A percentile compares a stretch with the other conserved stretches of the same genome.
Evolutionary conservation across 2,888 invertebrate species (phyloP).

Genomic region (Pyrgus malvae): DNA sequence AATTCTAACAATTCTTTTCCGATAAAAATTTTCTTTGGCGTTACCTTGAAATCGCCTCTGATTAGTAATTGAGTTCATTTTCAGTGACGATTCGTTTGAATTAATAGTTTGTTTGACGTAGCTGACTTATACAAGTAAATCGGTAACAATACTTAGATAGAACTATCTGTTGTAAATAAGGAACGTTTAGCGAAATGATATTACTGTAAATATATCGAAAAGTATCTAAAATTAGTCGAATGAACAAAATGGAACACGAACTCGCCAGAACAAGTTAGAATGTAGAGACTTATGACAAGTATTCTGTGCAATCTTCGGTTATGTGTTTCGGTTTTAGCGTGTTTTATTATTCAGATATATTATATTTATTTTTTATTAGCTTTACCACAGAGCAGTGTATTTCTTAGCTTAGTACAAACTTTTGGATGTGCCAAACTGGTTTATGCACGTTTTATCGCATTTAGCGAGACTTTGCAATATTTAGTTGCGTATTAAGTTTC

Average conservation of each 20-base stretch:
- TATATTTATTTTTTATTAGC: constrained; percentile 71
- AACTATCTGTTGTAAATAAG: constrained; percentile 73
- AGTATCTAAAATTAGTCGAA: constrained; percentile 60
- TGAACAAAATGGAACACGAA: constrained; percentile 77
- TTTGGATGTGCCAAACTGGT: constrained; percentile 77
- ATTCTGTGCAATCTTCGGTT: constrained; percentile 71
- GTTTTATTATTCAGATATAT: constrained; percentile 49
- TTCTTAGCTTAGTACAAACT: constrained; percentile 75
- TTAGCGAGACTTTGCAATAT: constrained; percentile 62
- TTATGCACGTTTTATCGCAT: constrained; percentile 69
- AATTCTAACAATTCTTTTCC: constrained; percentile 27
- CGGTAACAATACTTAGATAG: constrained; percentile 62
- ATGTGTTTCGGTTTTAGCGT: constrained; percentile 56
- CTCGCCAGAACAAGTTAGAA: constrained; percentile 77
- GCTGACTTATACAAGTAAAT: constrained; percentile 47
- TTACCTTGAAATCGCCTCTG: constrained; percentile 68
- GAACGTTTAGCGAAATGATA: constrained; percentile 61
- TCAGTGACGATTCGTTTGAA: constrained; percentile 31
- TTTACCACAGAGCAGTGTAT: constrained; percentile 66
- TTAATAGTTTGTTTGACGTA: constrained; percentile 42
- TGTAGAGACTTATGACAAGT: constrained; percentile 57
- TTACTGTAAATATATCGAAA: constrained; percentile 69
- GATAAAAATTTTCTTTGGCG: constrained; percentile 49
- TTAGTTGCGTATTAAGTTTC: constrained; percentile 63
- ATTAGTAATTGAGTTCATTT: constrained; percentile 60